Evolutionary conservation across 2,797 vertebrate genomes (phyloP).

Genomic region (Xyrichtys novacula): DNA sequence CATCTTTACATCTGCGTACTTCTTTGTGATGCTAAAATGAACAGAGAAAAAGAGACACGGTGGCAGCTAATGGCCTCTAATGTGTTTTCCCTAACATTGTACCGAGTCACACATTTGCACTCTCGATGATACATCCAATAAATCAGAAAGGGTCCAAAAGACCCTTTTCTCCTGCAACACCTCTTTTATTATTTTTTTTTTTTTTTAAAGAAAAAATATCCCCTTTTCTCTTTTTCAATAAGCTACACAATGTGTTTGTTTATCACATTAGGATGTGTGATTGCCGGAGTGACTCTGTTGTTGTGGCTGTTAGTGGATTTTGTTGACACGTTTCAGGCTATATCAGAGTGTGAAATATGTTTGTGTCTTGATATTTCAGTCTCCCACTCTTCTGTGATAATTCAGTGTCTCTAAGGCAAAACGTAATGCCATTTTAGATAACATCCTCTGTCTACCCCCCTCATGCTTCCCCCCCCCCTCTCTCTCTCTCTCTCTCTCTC

Average conservation of each 20-base stretch:
- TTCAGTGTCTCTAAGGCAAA: conserved; percentile 54
- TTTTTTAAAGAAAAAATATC: neutral
- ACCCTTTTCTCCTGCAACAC: conserved; percentile 9
- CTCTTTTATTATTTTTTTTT: too few species aligned
- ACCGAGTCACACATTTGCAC: conserved; percentile 51
- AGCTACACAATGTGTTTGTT: conserved; percentile 55
- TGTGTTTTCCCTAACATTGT: conserved; percentile 51
- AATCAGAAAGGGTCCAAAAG: conserved; percentile 21
- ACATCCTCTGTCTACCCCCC: conserved; percentile 15
- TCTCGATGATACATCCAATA: conserved; percentile 47
- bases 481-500: conserved; percentile 10
- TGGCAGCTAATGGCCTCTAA: conserved; percentile 52
- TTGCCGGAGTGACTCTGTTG: conserved; percentile 57
- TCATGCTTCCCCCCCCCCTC: conserved; percentile 8
- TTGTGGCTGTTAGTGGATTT: conserved; percentile 42
- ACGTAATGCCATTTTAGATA: conserved; percentile 34
- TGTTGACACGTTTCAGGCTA: conserved; percentile 64
- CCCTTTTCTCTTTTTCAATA: conserved; percentile 47
- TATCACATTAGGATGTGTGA: conserved; percentile 66
- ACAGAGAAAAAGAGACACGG: neutral
- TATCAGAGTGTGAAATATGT: conserved; percentile 71
- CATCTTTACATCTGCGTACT: conserved; percentile 13
- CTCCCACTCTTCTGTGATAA: conserved; percentile 53
- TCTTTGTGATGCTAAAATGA: conserved; percentile 40
- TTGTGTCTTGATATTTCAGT: conserved; percentile 51